Evolutionary conservation across 1,140 invertebrate species (phyloP).

Genomic region (Brachionus manjavacas): DNA sequence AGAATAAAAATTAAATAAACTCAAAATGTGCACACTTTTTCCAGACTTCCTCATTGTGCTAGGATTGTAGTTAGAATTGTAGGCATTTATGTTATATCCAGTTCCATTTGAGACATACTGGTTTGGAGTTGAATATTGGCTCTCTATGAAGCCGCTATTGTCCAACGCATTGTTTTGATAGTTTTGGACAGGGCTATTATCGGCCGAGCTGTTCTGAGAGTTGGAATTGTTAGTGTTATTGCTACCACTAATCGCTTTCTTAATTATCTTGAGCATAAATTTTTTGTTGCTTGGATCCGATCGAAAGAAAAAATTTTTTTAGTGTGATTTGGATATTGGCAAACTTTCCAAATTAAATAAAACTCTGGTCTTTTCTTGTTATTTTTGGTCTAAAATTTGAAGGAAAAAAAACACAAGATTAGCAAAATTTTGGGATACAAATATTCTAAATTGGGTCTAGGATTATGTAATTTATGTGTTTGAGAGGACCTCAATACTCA

Average conservation of each 20-base stretch:
- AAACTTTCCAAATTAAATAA: background rate
- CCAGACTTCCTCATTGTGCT: background rate
- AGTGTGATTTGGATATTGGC: background rate
- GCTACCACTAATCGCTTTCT: constrained; percentile 18
- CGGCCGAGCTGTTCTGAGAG: background rate
- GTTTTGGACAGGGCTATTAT: constrained; percentile 1
- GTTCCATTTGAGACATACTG: background rate
- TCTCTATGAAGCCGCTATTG: background rate
- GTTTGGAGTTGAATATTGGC: background rate
- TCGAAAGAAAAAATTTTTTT: background rate
- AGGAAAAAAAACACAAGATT: background rate
- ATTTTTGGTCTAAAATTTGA: background rate
- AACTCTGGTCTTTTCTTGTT: background rate
- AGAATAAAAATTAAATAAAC: background rate
- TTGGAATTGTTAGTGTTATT: background rate
- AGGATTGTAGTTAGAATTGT: background rate
- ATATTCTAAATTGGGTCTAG: background rate
- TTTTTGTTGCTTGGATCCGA: background rate
- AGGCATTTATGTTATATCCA: background rate
- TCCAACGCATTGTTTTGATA: background rate
- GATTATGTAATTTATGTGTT: background rate
- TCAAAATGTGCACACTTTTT: background rate
- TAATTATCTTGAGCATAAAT: constrained; percentile 32
- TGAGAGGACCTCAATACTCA: background rate
- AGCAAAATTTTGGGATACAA: background rate